phyloP scores from a whole-genome alignment of 1,140 invertebrate genomes.

The Pinna nobilis region DNA sequence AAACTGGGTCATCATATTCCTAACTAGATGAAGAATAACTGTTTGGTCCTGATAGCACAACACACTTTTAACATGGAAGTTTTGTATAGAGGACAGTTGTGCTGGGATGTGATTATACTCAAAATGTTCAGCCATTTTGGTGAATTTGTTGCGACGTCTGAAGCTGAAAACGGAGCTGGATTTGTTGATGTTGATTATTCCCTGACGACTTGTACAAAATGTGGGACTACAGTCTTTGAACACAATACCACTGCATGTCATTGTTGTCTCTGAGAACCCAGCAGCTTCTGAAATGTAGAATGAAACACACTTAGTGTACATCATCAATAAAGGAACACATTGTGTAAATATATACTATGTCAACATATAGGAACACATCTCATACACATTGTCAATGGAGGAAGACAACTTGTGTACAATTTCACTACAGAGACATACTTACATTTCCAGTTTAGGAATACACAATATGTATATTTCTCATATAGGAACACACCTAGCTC shows the following conservation, averaged over 20 bases:
- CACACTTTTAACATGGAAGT: constrained; percentile 74
- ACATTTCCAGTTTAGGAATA: too few relatives aligned
- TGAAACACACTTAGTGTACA: too few relatives aligned
- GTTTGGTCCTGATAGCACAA: constrained; percentile 70
- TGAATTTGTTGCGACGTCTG: constrained; percentile 70
- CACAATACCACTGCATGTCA: constrained; percentile 69
- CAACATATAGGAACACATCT: too few relatives aligned
- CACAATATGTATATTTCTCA: too few relatives aligned
- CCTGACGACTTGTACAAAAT: constrained; percentile 72
- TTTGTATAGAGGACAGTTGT: constrained; percentile 73
- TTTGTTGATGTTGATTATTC: constrained; percentile 73
- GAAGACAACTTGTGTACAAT: too few relatives aligned
- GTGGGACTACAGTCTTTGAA: constrained; percentile 73
- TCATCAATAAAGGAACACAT: too few relatives aligned
- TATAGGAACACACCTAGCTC: too few relatives aligned
- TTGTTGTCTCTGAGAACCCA: constrained; percentile 68
- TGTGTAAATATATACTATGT: too few relatives aligned
- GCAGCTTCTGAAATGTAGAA: constrained; percentile 67
- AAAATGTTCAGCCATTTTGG: constrained; percentile 75
- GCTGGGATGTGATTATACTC: constrained; percentile 75
- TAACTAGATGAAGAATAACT: constrained; percentile 70
- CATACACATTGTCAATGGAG: too few relatives aligned
- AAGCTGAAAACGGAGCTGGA: constrained; percentile 70
- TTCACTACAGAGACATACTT: too few relatives aligned
- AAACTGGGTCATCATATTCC: constrained; percentile 73